Percentiles rank a stretch among this genome's conserved stretches.
These are phyloP conservation scores for Mamestra brassicae DNA, from an alignment of 2,888 invertebrate species.

Conservation along the genomic window DNA sequence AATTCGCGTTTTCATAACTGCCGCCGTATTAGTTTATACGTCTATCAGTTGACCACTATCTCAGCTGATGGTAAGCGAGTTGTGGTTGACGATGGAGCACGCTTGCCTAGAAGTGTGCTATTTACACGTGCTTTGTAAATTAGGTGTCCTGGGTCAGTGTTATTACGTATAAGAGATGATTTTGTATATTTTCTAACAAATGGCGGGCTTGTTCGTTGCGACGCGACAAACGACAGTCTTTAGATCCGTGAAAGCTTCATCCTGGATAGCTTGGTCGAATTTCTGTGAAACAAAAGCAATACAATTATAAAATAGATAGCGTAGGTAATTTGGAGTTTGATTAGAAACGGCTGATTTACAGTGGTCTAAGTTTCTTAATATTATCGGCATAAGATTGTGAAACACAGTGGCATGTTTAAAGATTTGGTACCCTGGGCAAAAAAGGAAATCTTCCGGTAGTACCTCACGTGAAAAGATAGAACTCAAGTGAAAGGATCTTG, in stretches of 20 bases:
- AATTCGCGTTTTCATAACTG: not conserved
- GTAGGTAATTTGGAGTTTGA: not conserved
- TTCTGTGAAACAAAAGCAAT: constrained; percentile 80
- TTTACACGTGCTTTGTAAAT: not conserved
- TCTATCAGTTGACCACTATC: not conserved
- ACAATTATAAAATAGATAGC: not conserved
- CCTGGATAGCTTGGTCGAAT: constrained; percentile 90
- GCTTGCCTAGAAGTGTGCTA: not conserved
- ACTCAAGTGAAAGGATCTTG: too few species aligned
- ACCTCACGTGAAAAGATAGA: too few species aligned
- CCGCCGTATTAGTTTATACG: not conserved
- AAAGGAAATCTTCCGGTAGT: too few species aligned
- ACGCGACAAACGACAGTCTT: constrained; percentile 90
- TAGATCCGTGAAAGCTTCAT: constrained; percentile 90
- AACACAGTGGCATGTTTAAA: too few species aligned
- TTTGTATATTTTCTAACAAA: constrained; percentile 68
- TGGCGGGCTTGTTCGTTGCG: constrained; percentile 78
- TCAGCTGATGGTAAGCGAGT: not conserved
- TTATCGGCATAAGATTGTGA: too few species aligned
- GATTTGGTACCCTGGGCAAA: too few species aligned
- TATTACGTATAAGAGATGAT: not conserved
- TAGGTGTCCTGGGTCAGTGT: constrained; percentile 17
- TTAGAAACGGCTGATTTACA: too few species aligned
- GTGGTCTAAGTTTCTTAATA: too few species aligned
- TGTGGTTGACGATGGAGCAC: not conserved